Evolutionary conservation across 2,797 vertebrate genomes (phyloP), one percentile per base, ranked within the genome.

Genomic region (Calcarius lapponicus): DNA sequence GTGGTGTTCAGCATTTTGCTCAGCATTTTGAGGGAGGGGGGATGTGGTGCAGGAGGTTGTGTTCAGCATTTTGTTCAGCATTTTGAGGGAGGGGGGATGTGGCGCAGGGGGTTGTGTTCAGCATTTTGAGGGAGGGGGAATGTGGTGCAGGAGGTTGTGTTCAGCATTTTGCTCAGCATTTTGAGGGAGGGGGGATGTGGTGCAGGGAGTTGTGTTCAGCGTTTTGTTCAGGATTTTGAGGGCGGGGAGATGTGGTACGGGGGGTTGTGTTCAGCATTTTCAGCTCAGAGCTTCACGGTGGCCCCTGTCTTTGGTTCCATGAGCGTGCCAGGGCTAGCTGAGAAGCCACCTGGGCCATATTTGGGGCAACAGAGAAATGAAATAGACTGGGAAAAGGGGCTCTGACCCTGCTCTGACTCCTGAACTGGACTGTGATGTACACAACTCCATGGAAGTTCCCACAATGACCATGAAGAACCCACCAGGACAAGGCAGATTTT

Each of bases 371-470:
- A 80, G 72, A 36, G 48, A 48, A 42, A 3, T 3, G 0, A 60
- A 90, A 65, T 4, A 36, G 2, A 7, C 42, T 19, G 32, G 24
- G n/a, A 31, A 58, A 48, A 45, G 28, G 31, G 26, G 5, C 11
- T 80, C 57, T 74, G 45, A 45, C 14, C 6, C 4, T 4, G 5
- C 24, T 90, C 24, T 90, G 24, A 32, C 32, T 88, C 42, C 72
- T 17, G 18, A 80, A 22, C 31, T 0, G 0, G 29, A 64, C 26
- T 20, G 28, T 3, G 0, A 7, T 1, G 3, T 13, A 11, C 38
- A 28, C 22, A 66, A 4, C 11, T 7, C 60, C n/a, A 5, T 5
- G 16, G 8, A 53, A 10, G 3, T 21, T 75, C 36, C 20, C 17
- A 9, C 1, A 6, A 18, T 2, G 10, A 40, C 12, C 29, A 26